phyloP scores from a whole-genome alignment of 35 echinoderm and acorn worm species.

The Stichopus chloronotus region DNA sequence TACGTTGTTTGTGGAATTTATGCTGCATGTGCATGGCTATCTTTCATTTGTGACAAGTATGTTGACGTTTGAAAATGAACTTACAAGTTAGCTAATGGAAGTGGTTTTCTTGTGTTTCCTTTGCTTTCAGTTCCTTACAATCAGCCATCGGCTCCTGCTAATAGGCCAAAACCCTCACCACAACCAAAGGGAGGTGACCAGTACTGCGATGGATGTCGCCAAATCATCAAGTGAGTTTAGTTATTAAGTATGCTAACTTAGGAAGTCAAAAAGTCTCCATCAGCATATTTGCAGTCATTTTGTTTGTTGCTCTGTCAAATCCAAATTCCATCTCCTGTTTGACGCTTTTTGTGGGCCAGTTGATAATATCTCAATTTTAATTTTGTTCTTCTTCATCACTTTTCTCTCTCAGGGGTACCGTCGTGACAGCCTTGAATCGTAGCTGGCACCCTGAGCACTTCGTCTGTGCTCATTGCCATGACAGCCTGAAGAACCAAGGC shows the following conservation, averaged over 20 bases:
- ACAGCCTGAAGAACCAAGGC: slow-evolving; percentile 73
- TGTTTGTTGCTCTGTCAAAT: too few relatives aligned
- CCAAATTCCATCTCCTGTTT: too few relatives aligned
- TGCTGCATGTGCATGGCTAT: too few relatives aligned
- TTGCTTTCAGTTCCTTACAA: slow-evolving; percentile 19
- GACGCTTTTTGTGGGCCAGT: too few relatives aligned
- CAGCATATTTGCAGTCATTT: too few relatives aligned
- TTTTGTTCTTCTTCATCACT: not conserved
- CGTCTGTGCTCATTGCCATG: slow-evolving; percentile 84
- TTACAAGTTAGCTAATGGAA: too few relatives aligned
- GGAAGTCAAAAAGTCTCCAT: too few relatives aligned
- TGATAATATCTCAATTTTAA: too few relatives aligned
- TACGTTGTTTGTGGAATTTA: too few relatives aligned
- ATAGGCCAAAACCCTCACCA: not conserved
- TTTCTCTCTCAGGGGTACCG: slow-evolving; percentile 72
- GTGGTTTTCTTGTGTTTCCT: not conserved
- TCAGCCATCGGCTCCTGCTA: slow-evolving; percentile 6
- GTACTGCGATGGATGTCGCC: slow-evolving; percentile 83
- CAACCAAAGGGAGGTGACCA: slow-evolving; percentile 50
- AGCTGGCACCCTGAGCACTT: slow-evolving; percentile 98
- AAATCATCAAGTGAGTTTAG: slow-evolving; percentile 73
- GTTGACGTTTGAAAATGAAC: too few relatives aligned
- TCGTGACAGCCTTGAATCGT: slow-evolving; percentile 85
- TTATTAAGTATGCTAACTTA: too few relatives aligned
- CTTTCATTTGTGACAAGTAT: too few relatives aligned